Evolutionary conservation across 1,140 invertebrate genomes (phyloP).

Genomic region (Eurosta solidaginis): DNA sequence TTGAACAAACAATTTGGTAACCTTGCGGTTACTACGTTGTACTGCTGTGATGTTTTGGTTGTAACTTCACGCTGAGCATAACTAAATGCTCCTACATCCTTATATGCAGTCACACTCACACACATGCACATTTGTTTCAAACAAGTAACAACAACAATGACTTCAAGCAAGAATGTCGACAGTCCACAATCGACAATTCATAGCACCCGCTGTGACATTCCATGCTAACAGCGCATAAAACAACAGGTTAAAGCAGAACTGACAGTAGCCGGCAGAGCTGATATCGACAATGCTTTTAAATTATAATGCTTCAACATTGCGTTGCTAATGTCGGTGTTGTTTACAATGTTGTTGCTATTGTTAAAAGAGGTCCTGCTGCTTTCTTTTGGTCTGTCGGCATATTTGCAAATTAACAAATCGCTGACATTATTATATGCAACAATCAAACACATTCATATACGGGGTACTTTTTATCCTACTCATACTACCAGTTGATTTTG

Average conservation of each 20-base stretch:
- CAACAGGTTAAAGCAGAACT: background rate
- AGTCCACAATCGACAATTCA: background rate
- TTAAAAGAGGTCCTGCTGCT: background rate
- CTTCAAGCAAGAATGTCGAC: background rate
- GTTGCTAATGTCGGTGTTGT: background rate
- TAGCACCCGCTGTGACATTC: background rate
- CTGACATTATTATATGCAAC: background rate
- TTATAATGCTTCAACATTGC: too few relatives aligned
- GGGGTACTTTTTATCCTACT: too few relatives aligned
- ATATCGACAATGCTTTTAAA: too few relatives aligned
- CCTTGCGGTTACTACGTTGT: background rate
- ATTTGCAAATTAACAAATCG: slow-evolving; percentile 12
- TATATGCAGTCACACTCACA: too few relatives aligned
- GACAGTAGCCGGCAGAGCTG: too few relatives aligned
- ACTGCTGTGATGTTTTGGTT: background rate
- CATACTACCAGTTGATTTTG: too few relatives aligned
- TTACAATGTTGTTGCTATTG: too few relatives aligned
- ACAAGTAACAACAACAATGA: background rate
- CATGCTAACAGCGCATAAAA: background rate
- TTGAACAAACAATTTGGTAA: slow-evolving; percentile 10
- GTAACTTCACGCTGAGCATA: background rate
- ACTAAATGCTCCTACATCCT: too few relatives aligned
- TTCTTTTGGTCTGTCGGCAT: background rate
- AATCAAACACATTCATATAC: too few relatives aligned
- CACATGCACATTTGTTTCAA: background rate